These are phyloP conservation scores for Caenorhabditis auriculariae DNA, from an alignment of 2,888 invertebrate genomes.

Conservation along the genomic window DNA sequence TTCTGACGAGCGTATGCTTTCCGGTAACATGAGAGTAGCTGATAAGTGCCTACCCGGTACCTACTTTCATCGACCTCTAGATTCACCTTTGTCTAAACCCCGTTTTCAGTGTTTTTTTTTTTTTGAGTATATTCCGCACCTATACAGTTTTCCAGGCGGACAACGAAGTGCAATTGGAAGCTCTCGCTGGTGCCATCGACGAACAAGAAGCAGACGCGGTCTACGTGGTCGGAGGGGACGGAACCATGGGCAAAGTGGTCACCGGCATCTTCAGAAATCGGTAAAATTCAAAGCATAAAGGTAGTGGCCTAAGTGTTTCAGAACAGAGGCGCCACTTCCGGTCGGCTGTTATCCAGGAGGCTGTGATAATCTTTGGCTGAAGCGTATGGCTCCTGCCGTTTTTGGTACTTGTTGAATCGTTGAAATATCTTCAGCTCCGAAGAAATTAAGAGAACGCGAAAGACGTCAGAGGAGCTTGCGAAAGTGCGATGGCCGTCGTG, in stretches of 20 bases:
- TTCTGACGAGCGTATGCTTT: too few species aligned
- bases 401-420: slow-evolving; percentile 19
- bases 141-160: slow-evolving; percentile 38
- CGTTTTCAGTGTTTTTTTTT: not conserved
- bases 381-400: slow-evolving; percentile 36
- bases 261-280: slow-evolving; percentile 49
- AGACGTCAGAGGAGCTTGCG: slow-evolving; percentile 52
- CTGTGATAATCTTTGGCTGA: slow-evolving; percentile 41
- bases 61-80: not conserved
- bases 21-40: too few species aligned
- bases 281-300: slow-evolving; percentile 2
- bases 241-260: slow-evolving; percentile 51
- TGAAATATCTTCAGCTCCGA: not conserved
- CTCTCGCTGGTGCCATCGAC: slow-evolving; percentile 51
- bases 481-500: slow-evolving; percentile 60
- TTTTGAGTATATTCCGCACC: not conserved
- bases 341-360: slow-evolving; percentile 60
- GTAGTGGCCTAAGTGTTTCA: slow-evolving; percentile 6
- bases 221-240: slow-evolving; percentile 61
- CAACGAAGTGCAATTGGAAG: slow-evolving; percentile 47
- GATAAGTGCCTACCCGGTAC: too few species aligned
- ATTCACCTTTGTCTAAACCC: not conserved
- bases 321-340: slow-evolving; percentile 38
- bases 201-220: slow-evolving; percentile 55
- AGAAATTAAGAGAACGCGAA: slow-evolving; percentile 11